Conservation (phyloP, 2,888 invertebrate species). For the Notocelia uddmanniana region DNA sequence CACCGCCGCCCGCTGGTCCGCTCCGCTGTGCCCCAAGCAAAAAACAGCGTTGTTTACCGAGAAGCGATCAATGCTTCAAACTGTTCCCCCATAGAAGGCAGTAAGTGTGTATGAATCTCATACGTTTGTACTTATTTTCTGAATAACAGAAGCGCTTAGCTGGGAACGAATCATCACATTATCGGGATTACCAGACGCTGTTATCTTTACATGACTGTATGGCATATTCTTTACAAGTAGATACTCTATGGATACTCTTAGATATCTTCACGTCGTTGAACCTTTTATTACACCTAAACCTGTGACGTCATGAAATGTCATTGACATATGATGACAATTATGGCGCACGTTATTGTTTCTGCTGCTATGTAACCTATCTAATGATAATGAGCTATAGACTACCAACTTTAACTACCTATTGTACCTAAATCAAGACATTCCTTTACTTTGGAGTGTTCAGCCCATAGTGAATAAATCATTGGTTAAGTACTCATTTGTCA, state of each 20-base stretch:
- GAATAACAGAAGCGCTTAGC: background rate
- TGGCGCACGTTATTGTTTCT: constrained; percentile 27
- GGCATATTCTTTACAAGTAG: background rate
- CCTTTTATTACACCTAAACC: background rate
- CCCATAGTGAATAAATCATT: too few relatives aligned
- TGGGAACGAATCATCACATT: background rate
- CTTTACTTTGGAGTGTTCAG: background rate
- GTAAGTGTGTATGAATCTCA: constrained; percentile 16
- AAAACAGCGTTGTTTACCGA: constrained; percentile 21
- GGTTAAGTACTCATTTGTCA: too few relatives aligned
- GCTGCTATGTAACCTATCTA: background rate
- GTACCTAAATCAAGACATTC: background rate
- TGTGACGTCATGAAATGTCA: constrained; percentile 5
- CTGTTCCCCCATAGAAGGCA: constrained; percentile 12
- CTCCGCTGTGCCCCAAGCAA: constrained; percentile 54
- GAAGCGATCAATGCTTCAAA: constrained; percentile 16
- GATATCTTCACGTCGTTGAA: background rate
- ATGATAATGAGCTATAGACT: constrained; percentile 8
- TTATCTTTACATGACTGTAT: background rate
- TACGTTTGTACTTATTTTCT: constrained; percentile 10
- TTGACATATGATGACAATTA: constrained; percentile 8
- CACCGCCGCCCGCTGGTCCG: constrained; percentile 63
- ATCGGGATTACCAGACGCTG: constrained; percentile 8
- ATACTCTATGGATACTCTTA: too few relatives aligned
- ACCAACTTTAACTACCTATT: background rate